These are phyloP conservation scores for Trilocha varians DNA, from an alignment of 2,888 invertebrate genomes.

Conservation along the genomic window DNA sequence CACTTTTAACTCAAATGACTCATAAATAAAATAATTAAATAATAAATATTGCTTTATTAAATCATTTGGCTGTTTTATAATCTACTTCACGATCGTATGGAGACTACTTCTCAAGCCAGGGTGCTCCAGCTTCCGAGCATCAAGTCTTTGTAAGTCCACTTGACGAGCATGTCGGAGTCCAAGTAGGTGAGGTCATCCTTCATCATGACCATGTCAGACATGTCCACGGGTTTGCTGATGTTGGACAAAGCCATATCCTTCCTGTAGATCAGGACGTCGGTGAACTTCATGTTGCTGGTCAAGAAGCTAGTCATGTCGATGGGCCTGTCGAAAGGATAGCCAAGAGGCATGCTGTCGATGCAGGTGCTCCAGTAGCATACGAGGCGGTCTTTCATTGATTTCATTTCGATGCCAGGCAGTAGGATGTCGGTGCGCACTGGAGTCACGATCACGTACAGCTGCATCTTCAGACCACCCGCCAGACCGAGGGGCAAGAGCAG, in stretches of 20 bases:
- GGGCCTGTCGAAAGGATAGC: conserved; percentile 83
- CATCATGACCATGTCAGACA: conserved; percentile 54
- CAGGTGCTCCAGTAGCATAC: conserved; percentile 69
- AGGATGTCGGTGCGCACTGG: conserved; percentile 66
- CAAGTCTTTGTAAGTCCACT: conserved; percentile 51
- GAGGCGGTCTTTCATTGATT: conserved; percentile 62
- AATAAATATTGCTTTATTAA: too few species aligned
- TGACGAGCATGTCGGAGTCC: conserved; percentile 50
- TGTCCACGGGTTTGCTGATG: conserved; percentile 45
- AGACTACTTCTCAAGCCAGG: conserved; percentile 24
- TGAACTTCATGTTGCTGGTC: conserved; percentile 78
- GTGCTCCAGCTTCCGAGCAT: conserved; percentile 52
- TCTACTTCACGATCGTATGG: too few species aligned
- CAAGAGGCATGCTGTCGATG: conserved; percentile 77
- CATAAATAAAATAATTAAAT: too few species aligned
- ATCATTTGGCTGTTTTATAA: too few species aligned
- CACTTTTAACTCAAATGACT: too few species aligned
- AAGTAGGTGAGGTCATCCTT: conserved; percentile 55
- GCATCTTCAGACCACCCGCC: conserved; percentile 75
- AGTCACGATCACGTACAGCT: conserved; percentile 76
- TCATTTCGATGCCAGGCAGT: conserved; percentile 55
- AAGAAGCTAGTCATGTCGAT: conserved; percentile 74
- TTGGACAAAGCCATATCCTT: conserved; percentile 57
- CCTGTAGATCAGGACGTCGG: conserved; percentile 77
- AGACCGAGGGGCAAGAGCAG: conserved; percentile 81